Conservation (phyloP, 2,113 vertebrate species). For the Astur gentilis region DNA sequence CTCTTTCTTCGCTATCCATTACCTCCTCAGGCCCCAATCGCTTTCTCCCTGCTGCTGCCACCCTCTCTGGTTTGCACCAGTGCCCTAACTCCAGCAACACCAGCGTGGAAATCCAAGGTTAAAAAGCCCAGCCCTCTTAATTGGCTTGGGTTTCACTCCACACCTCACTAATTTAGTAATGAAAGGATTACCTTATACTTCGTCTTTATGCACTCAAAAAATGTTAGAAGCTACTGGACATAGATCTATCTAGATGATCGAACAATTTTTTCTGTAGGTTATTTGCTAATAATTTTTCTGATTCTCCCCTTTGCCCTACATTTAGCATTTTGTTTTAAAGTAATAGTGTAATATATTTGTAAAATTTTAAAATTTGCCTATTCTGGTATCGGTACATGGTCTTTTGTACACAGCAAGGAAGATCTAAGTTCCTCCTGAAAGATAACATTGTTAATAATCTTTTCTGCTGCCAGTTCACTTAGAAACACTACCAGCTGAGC, state of each 20-base stretch:
- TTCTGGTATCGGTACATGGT: not conserved
- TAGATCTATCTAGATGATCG: not conserved
- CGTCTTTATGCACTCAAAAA: not conserved
- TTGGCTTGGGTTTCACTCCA: not conserved
- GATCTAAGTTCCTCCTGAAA: not conserved
- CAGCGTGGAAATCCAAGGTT: not conserved
- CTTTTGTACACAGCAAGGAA: not conserved
- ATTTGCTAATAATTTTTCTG: not conserved
- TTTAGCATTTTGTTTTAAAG: not conserved
- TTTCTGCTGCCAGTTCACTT: not conserved
- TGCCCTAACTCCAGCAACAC: not conserved
- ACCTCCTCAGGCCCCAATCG: not conserved
- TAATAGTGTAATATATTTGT: not conserved
- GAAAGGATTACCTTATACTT: not conserved
- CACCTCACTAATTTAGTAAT: not conserved
- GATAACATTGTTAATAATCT: not conserved
- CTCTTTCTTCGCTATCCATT: not conserved
- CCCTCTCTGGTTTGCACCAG: not conserved
- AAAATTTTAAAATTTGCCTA: not conserved
- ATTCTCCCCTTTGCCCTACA: not conserved
- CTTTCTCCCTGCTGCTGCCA: not conserved
- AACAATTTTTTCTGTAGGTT: not conserved
- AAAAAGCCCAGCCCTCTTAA: not conserved
- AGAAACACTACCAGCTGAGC: rapidly evolving
- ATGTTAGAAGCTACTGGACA: not conserved